Evolutionary conservation across 2,888 invertebrate species (phyloP).

Genomic region (Azorinus chamasolen): DNA sequence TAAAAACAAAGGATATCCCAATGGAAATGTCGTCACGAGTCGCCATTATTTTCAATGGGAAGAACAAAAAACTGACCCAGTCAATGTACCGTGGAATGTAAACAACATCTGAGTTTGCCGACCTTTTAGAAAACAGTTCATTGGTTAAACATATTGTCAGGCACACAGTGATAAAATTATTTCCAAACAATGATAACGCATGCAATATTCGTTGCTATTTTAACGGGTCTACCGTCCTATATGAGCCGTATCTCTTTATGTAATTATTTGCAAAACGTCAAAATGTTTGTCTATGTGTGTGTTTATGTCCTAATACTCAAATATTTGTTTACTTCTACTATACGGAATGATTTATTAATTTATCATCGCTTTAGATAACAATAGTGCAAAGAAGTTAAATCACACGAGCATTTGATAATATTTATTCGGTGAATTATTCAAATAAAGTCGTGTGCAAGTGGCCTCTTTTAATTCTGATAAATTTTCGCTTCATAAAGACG

Average conservation of each 20-base stretch:
- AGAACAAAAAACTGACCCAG: too few relatives aligned
- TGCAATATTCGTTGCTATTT: not conserved
- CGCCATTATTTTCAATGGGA: too few relatives aligned
- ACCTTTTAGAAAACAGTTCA: too few relatives aligned
- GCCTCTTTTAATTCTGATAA: too few relatives aligned
- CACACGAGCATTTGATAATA: conserved; percentile 57
- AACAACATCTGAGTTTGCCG: too few relatives aligned
- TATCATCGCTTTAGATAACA: conserved; percentile 58
- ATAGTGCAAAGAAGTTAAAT: conserved; percentile 46
- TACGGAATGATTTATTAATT: conserved; percentile 63
- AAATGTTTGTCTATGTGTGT: conserved; percentile 45
- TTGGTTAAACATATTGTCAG: too few relatives aligned
- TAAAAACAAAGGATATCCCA: too few relatives aligned
- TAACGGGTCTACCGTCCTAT: not conserved
- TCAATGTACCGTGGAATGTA: too few relatives aligned
- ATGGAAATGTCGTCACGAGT: too few relatives aligned
- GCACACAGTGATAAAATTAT: too few relatives aligned
- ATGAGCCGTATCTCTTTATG: not conserved
- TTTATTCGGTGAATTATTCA: conserved; percentile 58
- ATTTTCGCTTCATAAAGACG: too few relatives aligned
- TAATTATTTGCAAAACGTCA: conserved; percentile 60
- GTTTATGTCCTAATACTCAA: conserved; percentile 55
- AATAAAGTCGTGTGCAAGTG: conserved; percentile 54
- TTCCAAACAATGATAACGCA: too few relatives aligned
- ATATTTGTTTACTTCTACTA: conserved; percentile 59